A percentile compares a stretch with the other conserved stretches of the same genome.
These are phyloP conservation scores for Brachionus paranguensis DNA, from an alignment of 1,140 invertebrate species.

Conservation along the genomic window DNA sequence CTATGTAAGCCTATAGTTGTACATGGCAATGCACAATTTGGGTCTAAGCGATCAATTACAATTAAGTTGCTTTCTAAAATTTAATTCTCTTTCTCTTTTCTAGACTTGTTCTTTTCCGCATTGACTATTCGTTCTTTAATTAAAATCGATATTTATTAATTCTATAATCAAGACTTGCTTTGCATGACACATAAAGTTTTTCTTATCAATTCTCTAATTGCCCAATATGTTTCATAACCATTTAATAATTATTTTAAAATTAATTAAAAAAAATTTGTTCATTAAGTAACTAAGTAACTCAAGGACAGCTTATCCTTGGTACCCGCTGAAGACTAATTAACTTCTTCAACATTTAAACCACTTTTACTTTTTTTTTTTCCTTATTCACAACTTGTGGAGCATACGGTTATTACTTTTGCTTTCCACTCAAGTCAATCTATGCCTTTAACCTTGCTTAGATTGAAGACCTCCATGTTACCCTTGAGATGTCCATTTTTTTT, in stretches of 20 bases:
- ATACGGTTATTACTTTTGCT: too few relatives aligned
- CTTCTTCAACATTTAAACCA: too few relatives aligned
- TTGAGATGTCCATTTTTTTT: too few relatives aligned
- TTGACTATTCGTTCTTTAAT: neutral
- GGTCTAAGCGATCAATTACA: slow-evolving; percentile 6
- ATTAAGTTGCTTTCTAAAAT: neutral
- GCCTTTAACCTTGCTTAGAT: too few relatives aligned
- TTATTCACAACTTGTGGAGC: too few relatives aligned
- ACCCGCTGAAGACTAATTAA: too few relatives aligned
- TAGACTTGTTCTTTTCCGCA: neutral
- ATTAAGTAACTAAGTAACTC: too few relatives aligned
- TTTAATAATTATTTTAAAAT: neutral
- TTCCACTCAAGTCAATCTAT: too few relatives aligned
- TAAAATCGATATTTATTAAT: neutral
- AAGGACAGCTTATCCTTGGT: too few relatives aligned
- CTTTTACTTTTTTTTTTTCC: too few relatives aligned
- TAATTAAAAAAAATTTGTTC: neutral
- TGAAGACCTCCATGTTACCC: too few relatives aligned
- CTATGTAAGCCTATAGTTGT: neutral
- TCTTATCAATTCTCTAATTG: neutral
- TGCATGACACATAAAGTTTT: neutral
- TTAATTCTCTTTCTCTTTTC: neutral
- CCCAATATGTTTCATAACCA: neutral
- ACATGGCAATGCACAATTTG: neutral
- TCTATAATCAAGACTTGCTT: neutral